Base-by-base conservation (phyloP, 2,113 vertebrate species). In the Trichechus manatus region DNA sequence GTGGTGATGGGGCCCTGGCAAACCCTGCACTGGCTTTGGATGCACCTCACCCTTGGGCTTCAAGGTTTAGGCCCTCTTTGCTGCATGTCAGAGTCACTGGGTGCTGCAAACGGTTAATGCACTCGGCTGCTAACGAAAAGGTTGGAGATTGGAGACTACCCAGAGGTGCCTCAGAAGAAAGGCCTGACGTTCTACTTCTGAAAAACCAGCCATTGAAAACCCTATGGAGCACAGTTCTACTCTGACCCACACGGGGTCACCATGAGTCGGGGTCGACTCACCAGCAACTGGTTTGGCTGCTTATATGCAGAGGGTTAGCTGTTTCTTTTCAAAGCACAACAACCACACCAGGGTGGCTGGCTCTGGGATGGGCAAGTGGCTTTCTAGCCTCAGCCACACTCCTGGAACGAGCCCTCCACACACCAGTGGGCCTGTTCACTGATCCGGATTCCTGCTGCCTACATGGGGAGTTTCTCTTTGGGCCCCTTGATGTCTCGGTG, bases 1-100 rank as follows among this genome's bases (percentile, higher is more conserved):
- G n/a, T 7, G 27, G n/a, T 20, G 36, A 83, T 1, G 2, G 6
- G 9, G 3, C 7, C 17, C 11, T 83, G 1, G 0, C 42, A 63
- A 75, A 47, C 2, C 11, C 61, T 47, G 74, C 0, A 10, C 61
- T 70, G 23, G 39, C 29, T 87, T 36, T 61, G 74, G 36, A 33
- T 36, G 61, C 1, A 25, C 6, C 17, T 80, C 64, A 75, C 4
- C 36, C 36, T 10, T 23, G 20, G 39, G 19, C n/a, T 89, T 75
- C 66, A 33, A 33, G n/a, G n/a, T 80, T 47, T 77, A 27, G 61
- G 59, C 23, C 80, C 1, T 81, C 19, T 70, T 74, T 72, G 47
- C 13, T 93, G 2, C 50, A 64, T 64, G 27, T 64, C 13, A 5
- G 27, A 29, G 63, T 29, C 7, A 5, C 63, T 17, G 11, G 29